phyloP scores from a whole-genome alignment of 2,113 vertebrate genomes.

The Anguilla rostrata region DNA sequence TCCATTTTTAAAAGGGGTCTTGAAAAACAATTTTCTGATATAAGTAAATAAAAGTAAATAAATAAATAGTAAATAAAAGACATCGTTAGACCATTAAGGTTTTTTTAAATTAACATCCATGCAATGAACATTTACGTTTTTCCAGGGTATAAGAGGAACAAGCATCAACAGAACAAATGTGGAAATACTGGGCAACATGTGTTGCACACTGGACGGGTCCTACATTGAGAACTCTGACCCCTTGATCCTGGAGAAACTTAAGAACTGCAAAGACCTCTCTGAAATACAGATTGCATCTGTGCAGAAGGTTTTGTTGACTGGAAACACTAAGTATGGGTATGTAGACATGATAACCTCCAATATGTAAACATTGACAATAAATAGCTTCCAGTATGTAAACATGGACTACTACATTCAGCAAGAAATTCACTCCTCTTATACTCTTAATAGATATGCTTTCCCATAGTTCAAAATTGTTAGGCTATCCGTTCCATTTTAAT shows the following conservation, averaged over 20 bases:
- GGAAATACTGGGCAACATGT: slow-evolving; percentile 68
- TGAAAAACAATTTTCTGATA: too few species aligned
- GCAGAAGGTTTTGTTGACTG: slow-evolving; percentile 47
- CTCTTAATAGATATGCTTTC: too few species aligned
- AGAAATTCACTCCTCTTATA: too few species aligned
- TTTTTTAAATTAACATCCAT: not conserved
- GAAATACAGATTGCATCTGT: slow-evolving; percentile 40
- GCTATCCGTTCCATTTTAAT: too few species aligned
- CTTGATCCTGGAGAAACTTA: slow-evolving; percentile 62
- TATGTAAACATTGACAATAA: not conserved
- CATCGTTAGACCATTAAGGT: not conserved
- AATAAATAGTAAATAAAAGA: too few species aligned
- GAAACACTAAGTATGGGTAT: slow-evolving; percentile 60
- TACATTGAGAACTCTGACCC: slow-evolving; percentile 62
- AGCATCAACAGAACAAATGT: slow-evolving; percentile 48
- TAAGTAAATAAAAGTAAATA: too few species aligned
- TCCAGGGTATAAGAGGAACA: slow-evolving; percentile 56
- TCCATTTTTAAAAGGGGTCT: too few species aligned
- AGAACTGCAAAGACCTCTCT: slow-evolving; percentile 51
- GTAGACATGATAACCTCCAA: not conserved
- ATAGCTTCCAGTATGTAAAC: too few species aligned
- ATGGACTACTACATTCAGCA: too few species aligned
- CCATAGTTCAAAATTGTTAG: too few species aligned
- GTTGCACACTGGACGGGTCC: slow-evolving; percentile 51
- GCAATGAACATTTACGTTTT: not conserved